Conservation (phyloP, 2,113 vertebrate species). For the Carlito syrichta region DNA sequence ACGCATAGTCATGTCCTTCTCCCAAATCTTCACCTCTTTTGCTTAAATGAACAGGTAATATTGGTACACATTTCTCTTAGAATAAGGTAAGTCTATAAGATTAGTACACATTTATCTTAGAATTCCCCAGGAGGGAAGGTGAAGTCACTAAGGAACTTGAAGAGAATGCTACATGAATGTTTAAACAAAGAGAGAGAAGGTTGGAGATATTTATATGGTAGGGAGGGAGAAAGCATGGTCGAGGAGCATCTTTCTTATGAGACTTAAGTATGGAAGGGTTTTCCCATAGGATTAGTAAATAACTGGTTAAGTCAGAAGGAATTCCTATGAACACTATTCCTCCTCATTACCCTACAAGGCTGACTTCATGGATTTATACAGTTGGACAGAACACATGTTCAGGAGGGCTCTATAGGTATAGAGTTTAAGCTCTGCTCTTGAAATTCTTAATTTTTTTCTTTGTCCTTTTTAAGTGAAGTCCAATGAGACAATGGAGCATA, state of each 20-base stretch:
- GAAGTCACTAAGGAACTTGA: background rate
- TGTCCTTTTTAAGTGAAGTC: background rate
- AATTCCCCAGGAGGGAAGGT: background rate
- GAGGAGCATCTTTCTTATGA: background rate
- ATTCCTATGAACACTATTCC: background rate
- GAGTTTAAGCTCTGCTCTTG: background rate
- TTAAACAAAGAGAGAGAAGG: background rate
- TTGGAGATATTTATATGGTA: background rate
- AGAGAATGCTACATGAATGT: background rate
- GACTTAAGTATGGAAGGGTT: background rate
- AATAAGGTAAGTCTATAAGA: too few species aligned
- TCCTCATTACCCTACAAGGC: background rate
- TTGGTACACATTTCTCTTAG: background rate
- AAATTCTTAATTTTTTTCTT: background rate
- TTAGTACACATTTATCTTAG: background rate
- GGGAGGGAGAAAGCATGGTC: background rate
- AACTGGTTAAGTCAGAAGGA: background rate
- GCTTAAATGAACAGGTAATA: background rate
- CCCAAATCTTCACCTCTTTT: background rate
- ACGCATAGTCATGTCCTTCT: background rate
- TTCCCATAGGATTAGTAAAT: background rate
- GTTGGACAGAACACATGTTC: background rate
- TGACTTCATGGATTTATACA: background rate
- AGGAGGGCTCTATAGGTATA: background rate
- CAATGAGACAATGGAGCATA: background rate